Evolutionary conservation across 2,113 vertebrate genomes (phyloP).

Genomic region (Cryptoleucopteryx plumbea): DNA sequence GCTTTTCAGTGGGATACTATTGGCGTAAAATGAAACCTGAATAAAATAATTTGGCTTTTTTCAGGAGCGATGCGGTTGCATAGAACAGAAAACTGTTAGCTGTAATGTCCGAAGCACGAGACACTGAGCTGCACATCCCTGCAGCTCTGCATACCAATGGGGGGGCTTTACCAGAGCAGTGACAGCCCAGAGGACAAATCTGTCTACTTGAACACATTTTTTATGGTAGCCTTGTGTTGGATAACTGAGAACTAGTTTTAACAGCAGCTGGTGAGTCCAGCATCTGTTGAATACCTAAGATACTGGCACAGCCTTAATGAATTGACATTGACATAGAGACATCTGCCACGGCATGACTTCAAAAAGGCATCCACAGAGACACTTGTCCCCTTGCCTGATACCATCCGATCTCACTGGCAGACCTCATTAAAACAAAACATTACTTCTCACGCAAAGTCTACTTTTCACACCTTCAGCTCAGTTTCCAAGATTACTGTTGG

Average conservation of each 20-base stretch:
- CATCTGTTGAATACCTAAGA: background rate
- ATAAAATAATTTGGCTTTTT: background rate
- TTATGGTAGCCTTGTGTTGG: background rate
- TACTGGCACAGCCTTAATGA: background rate
- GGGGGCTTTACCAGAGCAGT: background rate
- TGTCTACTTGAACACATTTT: background rate
- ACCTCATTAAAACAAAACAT: background rate
- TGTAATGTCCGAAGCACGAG: fast-evolving
- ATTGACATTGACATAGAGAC: background rate
- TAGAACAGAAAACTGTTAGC: background rate
- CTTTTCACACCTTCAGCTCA: background rate
- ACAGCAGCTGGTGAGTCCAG: background rate
- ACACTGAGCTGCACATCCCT: background rate
- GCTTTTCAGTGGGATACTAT: background rate
- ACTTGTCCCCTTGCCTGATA: background rate
- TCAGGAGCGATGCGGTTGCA: background rate
- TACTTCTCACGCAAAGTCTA: background rate
- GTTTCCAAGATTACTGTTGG: background rate
- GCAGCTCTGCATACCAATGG: background rate
- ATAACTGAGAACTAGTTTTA: background rate
- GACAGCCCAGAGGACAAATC: background rate
- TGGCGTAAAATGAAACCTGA: background rate
- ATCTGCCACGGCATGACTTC: background rate
- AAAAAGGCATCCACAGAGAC: background rate
- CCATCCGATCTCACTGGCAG: background rate